These are phyloP conservation scores for Drosophila diplacantha DNA, from an alignment of 2,888 invertebrate species.

Conservation along the genomic window DNA sequence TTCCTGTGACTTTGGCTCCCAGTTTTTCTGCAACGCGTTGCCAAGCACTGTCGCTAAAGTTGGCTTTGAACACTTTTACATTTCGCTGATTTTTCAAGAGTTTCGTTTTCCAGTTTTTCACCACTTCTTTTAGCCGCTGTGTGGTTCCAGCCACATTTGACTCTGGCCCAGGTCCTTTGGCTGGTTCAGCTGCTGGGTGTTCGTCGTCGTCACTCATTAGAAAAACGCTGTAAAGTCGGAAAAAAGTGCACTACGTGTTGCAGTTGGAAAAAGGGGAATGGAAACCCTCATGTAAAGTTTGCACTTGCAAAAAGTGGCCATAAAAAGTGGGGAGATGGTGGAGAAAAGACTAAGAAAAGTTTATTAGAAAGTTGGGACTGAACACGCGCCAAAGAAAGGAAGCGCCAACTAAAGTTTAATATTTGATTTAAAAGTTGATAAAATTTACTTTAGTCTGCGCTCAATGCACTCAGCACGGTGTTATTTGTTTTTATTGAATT, in stretches of 20 bases:
- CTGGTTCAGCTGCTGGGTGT: constrained; percentile 20
- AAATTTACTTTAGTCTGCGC: constrained; percentile 69
- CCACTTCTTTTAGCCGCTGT: constrained; percentile 15
- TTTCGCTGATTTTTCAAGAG: constrained; percentile 74
- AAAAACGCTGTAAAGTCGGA: constrained; percentile 66
- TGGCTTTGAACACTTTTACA: constrained; percentile 77
- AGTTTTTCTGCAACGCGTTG: constrained; percentile 31
- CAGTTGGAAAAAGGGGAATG: constrained; percentile 40
- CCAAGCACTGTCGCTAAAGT: constrained; percentile 60
- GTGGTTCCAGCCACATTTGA: constrained; percentile 59
- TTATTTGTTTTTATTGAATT: constrained; percentile 64
- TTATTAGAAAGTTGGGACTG: constrained; percentile 66
- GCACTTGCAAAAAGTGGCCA: constrained; percentile 41
- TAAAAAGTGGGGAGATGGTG: constrained; percentile 28
- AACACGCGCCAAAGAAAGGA: constrained; percentile 47
- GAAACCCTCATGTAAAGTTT: constrained; percentile 61
- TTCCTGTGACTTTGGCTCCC: constrained; percentile 29
- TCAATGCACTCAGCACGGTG: constrained; percentile 47
- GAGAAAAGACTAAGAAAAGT: constrained; percentile 51
- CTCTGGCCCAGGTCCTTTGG: constrained; percentile 34
- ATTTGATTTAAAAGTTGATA: constrained; percentile 72
- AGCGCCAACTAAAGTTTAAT: constrained; percentile 65
- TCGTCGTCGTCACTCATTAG: constrained; percentile 65
- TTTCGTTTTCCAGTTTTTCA: constrained; percentile 39
- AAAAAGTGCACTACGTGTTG: constrained; percentile 64